These are phyloP conservation scores for Calidris pugnax DNA, from an alignment of 2,113 vertebrate species.

Conservation along the genomic window DNA sequence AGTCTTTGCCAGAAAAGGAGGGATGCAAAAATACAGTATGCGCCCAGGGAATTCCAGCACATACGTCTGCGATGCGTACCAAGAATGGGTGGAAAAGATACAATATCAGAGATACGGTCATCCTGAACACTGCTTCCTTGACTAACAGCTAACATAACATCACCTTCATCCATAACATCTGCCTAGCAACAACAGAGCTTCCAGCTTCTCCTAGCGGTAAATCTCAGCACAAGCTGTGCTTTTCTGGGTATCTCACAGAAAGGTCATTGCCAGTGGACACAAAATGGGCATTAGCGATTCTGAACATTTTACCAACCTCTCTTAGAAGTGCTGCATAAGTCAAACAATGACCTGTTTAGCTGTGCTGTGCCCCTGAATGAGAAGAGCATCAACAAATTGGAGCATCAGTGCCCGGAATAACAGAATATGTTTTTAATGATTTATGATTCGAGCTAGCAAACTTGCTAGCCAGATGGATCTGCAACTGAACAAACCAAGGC, in stretches of 20 bases:
- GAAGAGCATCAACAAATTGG: slow-evolving; percentile 3
- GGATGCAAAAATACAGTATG: not conserved
- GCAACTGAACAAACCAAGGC: slow-evolving; percentile 5
- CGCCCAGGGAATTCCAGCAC: not conserved
- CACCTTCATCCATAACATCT: not conserved
- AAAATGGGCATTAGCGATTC: slow-evolving; percentile 22
- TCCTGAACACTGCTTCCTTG: not conserved
- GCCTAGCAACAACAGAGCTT: not conserved
- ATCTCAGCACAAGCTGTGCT: not conserved
- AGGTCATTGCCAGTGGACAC: slow-evolving; percentile 3
- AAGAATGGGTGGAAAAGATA: not conserved
- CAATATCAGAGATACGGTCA: not conserved
- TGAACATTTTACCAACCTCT: slow-evolving; percentile 8
- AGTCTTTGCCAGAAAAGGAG: not conserved
- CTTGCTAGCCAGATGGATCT: slow-evolving; percentile 37
- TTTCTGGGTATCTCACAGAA: not conserved
- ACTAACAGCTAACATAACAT: not conserved
- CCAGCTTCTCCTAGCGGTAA: not conserved
- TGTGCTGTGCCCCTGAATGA: not conserved
- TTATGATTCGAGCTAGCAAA: not conserved
- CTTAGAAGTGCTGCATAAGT: slow-evolving; percentile 50
- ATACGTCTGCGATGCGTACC: not conserved
- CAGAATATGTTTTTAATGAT: slow-evolving; percentile 39
- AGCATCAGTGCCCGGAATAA: slow-evolving; percentile 39
- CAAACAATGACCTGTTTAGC: slow-evolving; percentile 28